phyloP scores from a whole-genome alignment of 2,113 vertebrate genomes.

The Pipa parva region DNA sequence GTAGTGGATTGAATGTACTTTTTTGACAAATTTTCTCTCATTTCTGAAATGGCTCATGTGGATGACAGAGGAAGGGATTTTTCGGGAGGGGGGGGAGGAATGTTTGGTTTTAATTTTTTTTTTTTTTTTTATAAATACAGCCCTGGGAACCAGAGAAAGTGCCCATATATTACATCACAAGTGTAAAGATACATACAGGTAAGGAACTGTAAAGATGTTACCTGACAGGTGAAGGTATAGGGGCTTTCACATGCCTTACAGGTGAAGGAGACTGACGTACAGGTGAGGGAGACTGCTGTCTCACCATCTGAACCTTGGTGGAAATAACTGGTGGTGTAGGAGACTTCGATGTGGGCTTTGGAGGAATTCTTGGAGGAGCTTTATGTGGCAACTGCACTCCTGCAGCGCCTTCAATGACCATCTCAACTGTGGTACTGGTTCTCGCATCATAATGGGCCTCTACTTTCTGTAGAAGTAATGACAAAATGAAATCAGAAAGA shows the following conservation, averaged over 20 bases:
- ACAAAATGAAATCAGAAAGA: constrained; percentile 13
- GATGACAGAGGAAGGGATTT: no score
- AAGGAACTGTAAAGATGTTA: constrained; percentile 58
- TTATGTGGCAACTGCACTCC: constrained; percentile 86
- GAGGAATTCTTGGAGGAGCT: constrained; percentile 87
- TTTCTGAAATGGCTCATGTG: no score
- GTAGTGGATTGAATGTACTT: no score
- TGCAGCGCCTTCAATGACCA: constrained; percentile 72
- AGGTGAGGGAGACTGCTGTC: constrained; percentile 92
- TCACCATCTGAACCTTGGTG: constrained; percentile 73
- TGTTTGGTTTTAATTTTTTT: no score
- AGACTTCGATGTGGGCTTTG: constrained; percentile 85
- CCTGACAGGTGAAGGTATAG: constrained; percentile 88
- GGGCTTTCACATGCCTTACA: constrained; percentile 89
- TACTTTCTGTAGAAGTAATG: constrained; percentile 66
- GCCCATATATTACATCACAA: no score
- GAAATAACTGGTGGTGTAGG: constrained; percentile 75
- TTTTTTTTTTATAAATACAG: no score
- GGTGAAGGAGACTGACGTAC: constrained; percentile 93
- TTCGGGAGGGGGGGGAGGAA: no score
- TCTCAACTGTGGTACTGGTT: constrained; percentile 79
- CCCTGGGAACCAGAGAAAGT: no score
- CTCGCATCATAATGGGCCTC: constrained; percentile 83
- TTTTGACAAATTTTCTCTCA: no score
- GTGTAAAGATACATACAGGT: no score